Evolutionary conservation across 2,797 vertebrate genomes (phyloP).

Genomic region (Clamator glandarius): DNA sequence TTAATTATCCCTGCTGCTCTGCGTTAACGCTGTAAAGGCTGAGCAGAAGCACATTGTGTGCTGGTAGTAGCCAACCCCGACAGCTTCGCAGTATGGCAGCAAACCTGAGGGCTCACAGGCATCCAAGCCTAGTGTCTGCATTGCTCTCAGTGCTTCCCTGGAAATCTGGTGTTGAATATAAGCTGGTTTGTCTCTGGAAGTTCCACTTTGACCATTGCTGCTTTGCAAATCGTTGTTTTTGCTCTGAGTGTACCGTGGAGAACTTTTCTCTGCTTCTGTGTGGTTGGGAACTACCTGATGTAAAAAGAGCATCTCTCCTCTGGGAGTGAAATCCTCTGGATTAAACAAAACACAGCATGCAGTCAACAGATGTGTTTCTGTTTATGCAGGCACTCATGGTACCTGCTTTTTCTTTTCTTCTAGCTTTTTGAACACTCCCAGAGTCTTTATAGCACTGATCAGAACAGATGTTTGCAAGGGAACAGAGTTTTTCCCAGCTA

Average conservation of each 20-base stretch:
- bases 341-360: not conserved
- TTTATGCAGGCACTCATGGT: not conserved
- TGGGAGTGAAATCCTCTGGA: not conserved
- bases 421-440: not conserved
- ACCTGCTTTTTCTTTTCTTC: not conserved
- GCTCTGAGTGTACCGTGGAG: not conserved
- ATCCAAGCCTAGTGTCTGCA: not conserved
- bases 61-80: not conserved
- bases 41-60: not conserved
- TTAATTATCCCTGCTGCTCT: slow-evolving; percentile 26
- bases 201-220: not conserved
- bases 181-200: not conserved
- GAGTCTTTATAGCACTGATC: not conserved
- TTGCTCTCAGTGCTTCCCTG: not conserved
- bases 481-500: not conserved
- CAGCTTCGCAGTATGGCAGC: not conserved
- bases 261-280: not conserved
- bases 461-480: not conserved
- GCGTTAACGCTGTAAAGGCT: not conserved
- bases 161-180: not conserved
- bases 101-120: not conserved
- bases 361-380: not conserved
- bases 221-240: not conserved
- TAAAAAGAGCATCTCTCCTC: not conserved
- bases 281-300: not conserved